A percentile compares a stretch with the other conserved stretches of the same genome.
phyloP scores from a whole-genome alignment of 2,113 vertebrate species.

The Mus musculus region DNA sequence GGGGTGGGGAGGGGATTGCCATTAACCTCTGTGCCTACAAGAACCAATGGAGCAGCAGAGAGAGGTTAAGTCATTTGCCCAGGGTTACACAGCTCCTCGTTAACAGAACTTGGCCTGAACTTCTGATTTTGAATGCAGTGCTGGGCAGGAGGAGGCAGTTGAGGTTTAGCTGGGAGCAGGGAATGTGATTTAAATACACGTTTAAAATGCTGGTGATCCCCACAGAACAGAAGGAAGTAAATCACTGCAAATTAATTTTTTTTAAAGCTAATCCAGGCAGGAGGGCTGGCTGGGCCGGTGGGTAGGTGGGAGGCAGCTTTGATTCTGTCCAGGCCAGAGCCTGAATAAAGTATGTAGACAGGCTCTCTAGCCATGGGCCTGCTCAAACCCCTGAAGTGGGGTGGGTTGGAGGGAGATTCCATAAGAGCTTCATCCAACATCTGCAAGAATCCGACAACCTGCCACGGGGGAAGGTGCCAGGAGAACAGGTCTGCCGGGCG shows the following conservation, averaged over 20 bases:
- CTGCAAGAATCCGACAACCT: not conserved
- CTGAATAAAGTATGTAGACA: not conserved
- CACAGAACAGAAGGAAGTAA: conserved; percentile 75
- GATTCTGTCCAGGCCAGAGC: conserved; percentile 6
- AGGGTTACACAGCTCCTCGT: conserved; percentile 67
- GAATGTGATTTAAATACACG: conserved; percentile 72
- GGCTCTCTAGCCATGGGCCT: not conserved
- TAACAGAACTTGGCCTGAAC: conserved; percentile 53
- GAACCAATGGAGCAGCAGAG: conserved; percentile 61
- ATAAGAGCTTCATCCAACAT: conserved; percentile 23
- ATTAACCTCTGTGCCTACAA: conserved; percentile 61
- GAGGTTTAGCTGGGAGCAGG: conserved; percentile 4
- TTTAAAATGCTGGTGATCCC: conserved; percentile 71
- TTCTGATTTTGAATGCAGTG: conserved; percentile 33
- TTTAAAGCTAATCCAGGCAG: conserved; percentile 58
- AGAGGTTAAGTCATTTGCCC: conserved; percentile 74
- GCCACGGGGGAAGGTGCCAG: conserved; percentile 41
- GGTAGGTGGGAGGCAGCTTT: conserved; percentile 31
- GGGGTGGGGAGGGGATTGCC: conserved; percentile 45
- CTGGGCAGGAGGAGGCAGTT: not conserved
- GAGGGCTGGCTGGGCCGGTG: conserved; percentile 45
- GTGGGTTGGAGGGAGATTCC: not conserved
- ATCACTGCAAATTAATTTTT: conserved; percentile 75
- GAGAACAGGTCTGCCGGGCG: not conserved
- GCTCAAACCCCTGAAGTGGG: not conserved